Evolutionary conservation across 2,113 vertebrate genomes (phyloP).

Genomic region (Mobula hypostoma): DNA sequence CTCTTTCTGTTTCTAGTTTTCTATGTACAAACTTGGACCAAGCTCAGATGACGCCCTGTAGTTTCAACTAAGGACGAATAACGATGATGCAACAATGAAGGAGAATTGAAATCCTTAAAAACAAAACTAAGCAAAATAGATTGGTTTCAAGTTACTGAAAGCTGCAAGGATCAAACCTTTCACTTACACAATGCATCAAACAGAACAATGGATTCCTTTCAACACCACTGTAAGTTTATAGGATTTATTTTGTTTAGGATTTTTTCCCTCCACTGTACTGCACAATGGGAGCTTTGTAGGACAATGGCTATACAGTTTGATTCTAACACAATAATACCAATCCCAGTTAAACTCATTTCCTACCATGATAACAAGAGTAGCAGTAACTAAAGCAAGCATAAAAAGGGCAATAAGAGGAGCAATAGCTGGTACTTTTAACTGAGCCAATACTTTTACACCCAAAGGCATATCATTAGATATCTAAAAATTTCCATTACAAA

Average conservation of each 20-base stretch:
- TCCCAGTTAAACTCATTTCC: not conserved
- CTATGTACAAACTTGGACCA: not conserved
- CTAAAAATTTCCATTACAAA: too few relatives aligned
- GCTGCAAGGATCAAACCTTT: not conserved
- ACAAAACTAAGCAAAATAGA: not conserved
- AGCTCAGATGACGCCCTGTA: not conserved
- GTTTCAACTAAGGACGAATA: not conserved
- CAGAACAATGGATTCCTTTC: conserved; percentile 5
- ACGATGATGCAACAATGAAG: not conserved
- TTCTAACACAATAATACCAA: not conserved
- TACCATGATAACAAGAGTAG: not conserved
- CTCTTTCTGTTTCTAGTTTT: too few relatives aligned
- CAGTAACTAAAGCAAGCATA: not conserved
- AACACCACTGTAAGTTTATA: not conserved
- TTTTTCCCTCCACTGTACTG: not conserved
- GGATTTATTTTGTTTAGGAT: not conserved
- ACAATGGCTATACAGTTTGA: not conserved
- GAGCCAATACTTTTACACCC: not conserved
- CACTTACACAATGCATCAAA: not conserved
- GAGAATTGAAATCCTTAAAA: not conserved
- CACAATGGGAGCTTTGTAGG: not conserved
- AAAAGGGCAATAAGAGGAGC: not conserved
- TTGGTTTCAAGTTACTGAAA: not conserved
- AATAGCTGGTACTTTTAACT: not conserved
- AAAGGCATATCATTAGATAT: too few relatives aligned